A percentile compares a stretch with the other conserved stretches of the same genome.
Evolutionary conservation across 2,113 vertebrate species (phyloP).

Genomic region (Cinclus cinclus): DNA sequence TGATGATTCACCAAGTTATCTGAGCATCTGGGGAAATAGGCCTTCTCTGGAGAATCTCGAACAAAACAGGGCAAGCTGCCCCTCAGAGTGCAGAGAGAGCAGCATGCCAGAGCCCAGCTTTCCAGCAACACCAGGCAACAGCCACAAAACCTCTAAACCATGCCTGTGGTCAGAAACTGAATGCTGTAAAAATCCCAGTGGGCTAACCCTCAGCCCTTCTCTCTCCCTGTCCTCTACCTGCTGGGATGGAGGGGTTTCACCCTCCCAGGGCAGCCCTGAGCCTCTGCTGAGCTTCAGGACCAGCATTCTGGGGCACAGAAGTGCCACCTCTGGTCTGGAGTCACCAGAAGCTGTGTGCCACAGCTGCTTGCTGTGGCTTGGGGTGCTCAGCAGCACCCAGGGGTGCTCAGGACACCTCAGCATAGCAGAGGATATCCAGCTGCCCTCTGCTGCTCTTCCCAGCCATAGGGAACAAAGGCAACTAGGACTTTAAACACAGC

Average conservation of each 20-base stretch:
- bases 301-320: background rate
- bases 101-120: background rate
- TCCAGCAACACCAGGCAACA: constrained; percentile 20
- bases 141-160: background rate
- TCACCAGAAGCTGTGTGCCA: background rate
- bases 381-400: background rate
- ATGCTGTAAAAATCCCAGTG: background rate
- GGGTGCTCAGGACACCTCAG: background rate
- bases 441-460: background rate
- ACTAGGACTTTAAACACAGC: background rate
- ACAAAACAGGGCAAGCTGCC: background rate
- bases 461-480: background rate
- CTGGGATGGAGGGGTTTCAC: background rate
- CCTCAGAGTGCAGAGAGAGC: background rate
- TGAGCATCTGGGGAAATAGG: background rate
- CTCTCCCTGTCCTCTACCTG: background rate
- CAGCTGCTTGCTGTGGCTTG: background rate
- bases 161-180: constrained; percentile 2
- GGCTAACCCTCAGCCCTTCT: background rate
- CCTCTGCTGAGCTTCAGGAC: background rate
- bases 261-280: accelerated
- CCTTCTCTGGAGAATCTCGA: background rate
- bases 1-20: background rate
- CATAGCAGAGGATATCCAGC: background rate
- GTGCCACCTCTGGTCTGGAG: background rate